Conservation (phyloP, 2,888 invertebrate species). For the Apeira syringaria region DNA sequence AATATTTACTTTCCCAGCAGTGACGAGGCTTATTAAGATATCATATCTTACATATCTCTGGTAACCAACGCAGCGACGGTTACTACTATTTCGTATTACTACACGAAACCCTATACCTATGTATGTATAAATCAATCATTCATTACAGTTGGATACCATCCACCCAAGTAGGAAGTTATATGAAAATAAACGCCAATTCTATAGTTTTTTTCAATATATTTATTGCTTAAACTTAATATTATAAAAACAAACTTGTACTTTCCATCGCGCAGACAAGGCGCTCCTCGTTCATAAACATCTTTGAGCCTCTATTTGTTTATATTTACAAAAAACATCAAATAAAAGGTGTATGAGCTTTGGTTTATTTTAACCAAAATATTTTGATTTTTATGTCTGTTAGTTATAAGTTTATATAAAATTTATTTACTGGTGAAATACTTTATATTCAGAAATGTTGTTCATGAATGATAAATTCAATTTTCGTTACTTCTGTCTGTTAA, state of each 20-base stretch:
- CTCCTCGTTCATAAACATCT: constrained; percentile 10
- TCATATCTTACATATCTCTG: too few relatives aligned
- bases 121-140: too few relatives aligned
- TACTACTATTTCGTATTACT: too few relatives aligned
- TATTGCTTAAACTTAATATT: constrained; percentile 29
- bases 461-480: too few relatives aligned
- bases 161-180: too few relatives aligned
- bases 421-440: constrained; percentile 2
- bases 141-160: too few relatives aligned
- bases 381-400: constrained; percentile 3
- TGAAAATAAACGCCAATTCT: too few relatives aligned
- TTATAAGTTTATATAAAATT: constrained; percentile 10
- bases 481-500: too few relatives aligned
- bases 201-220: constrained; percentile 5
- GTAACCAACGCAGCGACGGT: too few relatives aligned
- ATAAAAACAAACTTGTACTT: constrained; percentile 31
- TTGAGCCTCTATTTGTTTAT: constrained; percentile 11
- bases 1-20: too few relatives aligned
- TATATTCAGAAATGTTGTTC: constrained; percentile 8
- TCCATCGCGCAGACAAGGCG: constrained; percentile 13
- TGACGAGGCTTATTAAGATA: too few relatives aligned
- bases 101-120: too few relatives aligned
- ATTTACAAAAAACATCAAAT: constrained; percentile 16
- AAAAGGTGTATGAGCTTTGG: not conserved
- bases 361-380: not conserved